phyloP scores from a whole-genome alignment of 2,113 vertebrate species.

The Clarias batrachus region DNA sequence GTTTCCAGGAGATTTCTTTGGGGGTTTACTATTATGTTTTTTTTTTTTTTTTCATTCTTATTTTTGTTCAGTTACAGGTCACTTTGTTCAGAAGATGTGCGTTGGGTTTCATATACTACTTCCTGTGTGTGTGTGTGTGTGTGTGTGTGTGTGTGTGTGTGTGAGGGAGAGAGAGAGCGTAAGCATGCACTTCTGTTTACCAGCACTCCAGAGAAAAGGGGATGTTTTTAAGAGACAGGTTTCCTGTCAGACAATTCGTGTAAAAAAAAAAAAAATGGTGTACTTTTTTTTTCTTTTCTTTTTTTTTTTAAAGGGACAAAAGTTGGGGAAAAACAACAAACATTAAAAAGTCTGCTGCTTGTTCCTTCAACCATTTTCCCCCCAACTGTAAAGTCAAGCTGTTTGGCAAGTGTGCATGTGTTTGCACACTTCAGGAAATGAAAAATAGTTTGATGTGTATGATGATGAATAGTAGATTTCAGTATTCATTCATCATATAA shows the following conservation, averaged over 20 bases:
- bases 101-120: constrained; percentile 12
- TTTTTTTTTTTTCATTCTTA: background rate
- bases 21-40: background rate
- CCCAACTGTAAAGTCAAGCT: background rate
- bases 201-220: constrained; percentile 39
- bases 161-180: background rate
- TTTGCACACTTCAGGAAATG: too few relatives aligned
- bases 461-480: too few relatives aligned
- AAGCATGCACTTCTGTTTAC: constrained; percentile 33
- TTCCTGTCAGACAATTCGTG: constrained; percentile 39
- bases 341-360: background rate
- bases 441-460: too few relatives aligned
- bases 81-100: constrained; percentile 12
- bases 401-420: too few relatives aligned
- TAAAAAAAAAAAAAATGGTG: background rate
- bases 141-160: background rate
- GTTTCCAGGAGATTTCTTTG: background rate
- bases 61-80: background rate
- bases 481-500: too few relatives aligned
- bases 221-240: constrained; percentile 43
- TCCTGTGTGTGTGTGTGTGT: constrained; percentile 4
- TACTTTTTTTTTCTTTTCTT: too few relatives aligned
- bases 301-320: constrained; percentile 2
- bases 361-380: background rate
- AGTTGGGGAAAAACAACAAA: constrained; percentile 26